Evolutionary conservation across 2,113 vertebrate species (phyloP).

Genomic region (Gymnocephalus cernua): DNA sequence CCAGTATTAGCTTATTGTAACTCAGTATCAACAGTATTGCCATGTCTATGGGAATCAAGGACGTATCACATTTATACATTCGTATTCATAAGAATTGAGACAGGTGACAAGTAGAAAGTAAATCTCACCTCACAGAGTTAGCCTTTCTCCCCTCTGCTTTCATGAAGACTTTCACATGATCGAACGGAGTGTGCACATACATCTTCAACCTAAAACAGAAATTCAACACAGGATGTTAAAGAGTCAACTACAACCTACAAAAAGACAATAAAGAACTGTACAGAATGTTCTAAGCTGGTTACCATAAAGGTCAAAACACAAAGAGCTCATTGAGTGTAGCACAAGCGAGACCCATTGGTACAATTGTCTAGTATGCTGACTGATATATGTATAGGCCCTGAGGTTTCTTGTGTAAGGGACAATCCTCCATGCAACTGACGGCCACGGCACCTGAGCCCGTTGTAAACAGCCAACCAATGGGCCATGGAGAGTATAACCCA

Average conservation of each 20-base stretch:
- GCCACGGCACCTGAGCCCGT: conserved; percentile 4
- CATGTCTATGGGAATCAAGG: not conserved
- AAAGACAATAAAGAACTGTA: conserved; percentile 9
- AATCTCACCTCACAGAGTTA: conserved; percentile 87
- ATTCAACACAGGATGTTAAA: conserved; percentile 23
- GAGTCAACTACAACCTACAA: not conserved
- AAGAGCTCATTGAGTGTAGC: conserved; percentile 38
- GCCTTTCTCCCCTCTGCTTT: conserved; percentile 89
- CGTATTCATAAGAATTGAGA: not conserved
- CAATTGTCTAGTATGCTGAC: conserved; percentile 21
- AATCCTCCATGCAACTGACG: conserved; percentile 1
- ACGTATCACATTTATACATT: not conserved
- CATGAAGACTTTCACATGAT: conserved; percentile 90
- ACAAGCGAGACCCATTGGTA: conserved; percentile 17
- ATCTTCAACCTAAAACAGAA: conserved; percentile 89
- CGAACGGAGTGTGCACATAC: conserved; percentile 81
- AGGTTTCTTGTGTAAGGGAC: conserved; percentile 23
- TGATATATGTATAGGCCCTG: conserved; percentile 19
- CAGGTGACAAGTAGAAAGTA: not conserved
- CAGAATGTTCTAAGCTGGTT: conserved; percentile 7
- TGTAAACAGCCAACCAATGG: conserved; percentile 43
- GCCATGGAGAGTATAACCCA: conserved; percentile 34
- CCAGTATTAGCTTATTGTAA: no score
- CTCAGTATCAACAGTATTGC: no score
- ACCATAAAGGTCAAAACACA: conserved; percentile 46